Conservation (phyloP, 1,140 invertebrate species). For the Hycleus cichorii region DNA sequence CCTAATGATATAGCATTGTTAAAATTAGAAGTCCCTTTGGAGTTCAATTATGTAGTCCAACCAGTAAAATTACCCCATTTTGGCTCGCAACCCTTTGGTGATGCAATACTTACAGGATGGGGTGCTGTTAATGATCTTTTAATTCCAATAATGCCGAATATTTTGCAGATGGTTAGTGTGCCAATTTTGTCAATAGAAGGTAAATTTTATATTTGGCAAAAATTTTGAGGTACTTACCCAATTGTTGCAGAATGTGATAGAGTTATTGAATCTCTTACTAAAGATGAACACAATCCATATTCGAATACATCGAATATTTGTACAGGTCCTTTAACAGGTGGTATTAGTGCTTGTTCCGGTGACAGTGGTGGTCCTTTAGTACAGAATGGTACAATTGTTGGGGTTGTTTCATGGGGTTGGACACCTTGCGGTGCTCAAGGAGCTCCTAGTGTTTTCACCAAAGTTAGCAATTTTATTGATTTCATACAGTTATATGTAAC, state of each 20-base stretch:
- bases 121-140: conserved; percentile 33
- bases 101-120: conserved; percentile 40
- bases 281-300: conserved; percentile 30
- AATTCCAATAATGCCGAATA: conserved; percentile 34
- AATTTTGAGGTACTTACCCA: not conserved
- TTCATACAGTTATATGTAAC: conserved; percentile 2
- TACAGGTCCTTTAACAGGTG: conserved; percentile 51
- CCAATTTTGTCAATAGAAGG: conserved; percentile 11
- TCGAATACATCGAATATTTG: conserved; percentile 46
- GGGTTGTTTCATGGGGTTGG: conserved; percentile 71
- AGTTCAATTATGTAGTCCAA: conserved; percentile 46
- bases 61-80: conserved; percentile 44
- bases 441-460: conserved; percentile 63
- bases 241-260: conserved; percentile 28
- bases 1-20: conserved; percentile 59
- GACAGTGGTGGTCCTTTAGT: conserved; percentile 61
- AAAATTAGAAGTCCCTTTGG: conserved; percentile 47
- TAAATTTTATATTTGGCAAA: not conserved
- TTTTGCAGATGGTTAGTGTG: conserved; percentile 35
- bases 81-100: conserved; percentile 15
- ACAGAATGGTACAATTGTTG: conserved; percentile 46
- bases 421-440: conserved; percentile 57
- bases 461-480: conserved; percentile 43
- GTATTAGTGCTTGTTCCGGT: conserved; percentile 54
- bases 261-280: conserved; percentile 15